phyloP scores from a whole-genome alignment of 1,140 invertebrate species.

The Zaprionus camerounensis region DNA sequence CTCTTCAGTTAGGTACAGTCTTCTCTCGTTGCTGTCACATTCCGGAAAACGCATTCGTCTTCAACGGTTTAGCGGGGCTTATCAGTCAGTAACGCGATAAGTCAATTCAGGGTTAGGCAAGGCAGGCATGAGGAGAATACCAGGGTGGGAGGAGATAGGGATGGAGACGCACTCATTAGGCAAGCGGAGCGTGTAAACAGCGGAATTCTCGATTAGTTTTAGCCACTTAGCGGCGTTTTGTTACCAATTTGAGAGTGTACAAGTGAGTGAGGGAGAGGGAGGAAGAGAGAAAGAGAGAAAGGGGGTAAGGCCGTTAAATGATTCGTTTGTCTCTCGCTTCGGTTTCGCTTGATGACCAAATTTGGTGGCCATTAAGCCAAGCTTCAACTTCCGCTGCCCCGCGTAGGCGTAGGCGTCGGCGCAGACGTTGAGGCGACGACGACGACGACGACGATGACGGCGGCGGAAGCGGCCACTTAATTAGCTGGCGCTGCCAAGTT shows the following conservation, averaged over 20 bases:
- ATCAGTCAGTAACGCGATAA: conserved; percentile 5
- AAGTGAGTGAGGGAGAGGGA: not conserved
- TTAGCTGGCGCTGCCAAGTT: conserved; percentile 52
- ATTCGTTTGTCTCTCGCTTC: conserved; percentile 18
- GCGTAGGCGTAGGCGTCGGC: conserved; percentile 30
- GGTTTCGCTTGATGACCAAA: conserved; percentile 62
- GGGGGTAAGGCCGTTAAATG: not conserved
- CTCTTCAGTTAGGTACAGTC: not conserved
- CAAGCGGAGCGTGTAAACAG: conserved; percentile 80
- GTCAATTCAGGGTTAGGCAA: not conserved
- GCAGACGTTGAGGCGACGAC: conserved; percentile 13
- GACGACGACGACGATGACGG: not conserved
- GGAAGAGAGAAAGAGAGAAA: too few relatives aligned
- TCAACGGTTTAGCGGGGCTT: conserved; percentile 5
- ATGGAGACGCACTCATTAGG: conserved; percentile 56
- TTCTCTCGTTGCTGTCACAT: not conserved
- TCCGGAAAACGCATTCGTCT: conserved; percentile 1
- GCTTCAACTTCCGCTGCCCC: conserved; percentile 70
- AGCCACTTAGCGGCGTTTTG: conserved; percentile 78
- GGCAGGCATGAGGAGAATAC: too few relatives aligned
- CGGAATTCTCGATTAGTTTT: conserved; percentile 66
- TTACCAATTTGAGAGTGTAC: conserved; percentile 62
- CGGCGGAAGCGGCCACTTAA: conserved; percentile 72
- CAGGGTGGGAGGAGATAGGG: not conserved
- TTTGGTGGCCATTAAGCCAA: conserved; percentile 68